Base-by-base conservation (phyloP, 2,888 invertebrate species). In the Lathronympha strigana region DNA sequence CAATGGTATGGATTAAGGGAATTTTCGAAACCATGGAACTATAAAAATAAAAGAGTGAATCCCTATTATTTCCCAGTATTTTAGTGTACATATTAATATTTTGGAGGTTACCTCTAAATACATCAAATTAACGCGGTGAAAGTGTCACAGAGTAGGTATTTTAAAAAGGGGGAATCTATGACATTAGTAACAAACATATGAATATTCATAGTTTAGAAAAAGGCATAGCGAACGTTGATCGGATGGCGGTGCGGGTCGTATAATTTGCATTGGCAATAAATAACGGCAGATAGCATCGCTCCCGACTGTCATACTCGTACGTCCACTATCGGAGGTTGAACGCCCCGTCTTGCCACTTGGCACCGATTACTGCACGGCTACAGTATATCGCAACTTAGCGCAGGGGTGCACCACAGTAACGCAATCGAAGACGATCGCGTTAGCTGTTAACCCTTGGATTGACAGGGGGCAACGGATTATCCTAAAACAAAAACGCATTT, bases 181-280 rank as follows among this genome's bases (percentile, higher is more conserved):
- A 28, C 15, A 28, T 9, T 28, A 49, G 19, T 21, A 5, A 21
- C 45, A 45, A 45, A 58, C 58, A 23, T 47, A 28, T 70, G 71
- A 25, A 57, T 57, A 57, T 57, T 31, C 19, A 57, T 31, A 43
- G 33, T 13, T 11, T 25, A 54, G 9, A 43, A 43, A 45, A 53
- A 45, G 13, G 19, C 43, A 60, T 71, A 72, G 67, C 75, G 75
- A 76, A 77, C 74, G 76, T 80, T 19, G 80, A 78, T 74, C 76
- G 55, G 66, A 63, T 36, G 64, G 66, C 76, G 76, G 76, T 45
- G 45, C 78, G 78, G 77, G 71, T n/a, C n/a, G 72, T 75, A 75
- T 79, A 81, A 88, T 88, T 88, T 85, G 84, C 86, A 83, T 83
- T 74, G 74, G 77, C 82, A 86, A 86, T 90, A 88, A 89, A 89